These are phyloP conservation scores for Pseudococcus viburni DNA, from an alignment of 2,888 invertebrate genomes.

Conservation along the genomic window DNA sequence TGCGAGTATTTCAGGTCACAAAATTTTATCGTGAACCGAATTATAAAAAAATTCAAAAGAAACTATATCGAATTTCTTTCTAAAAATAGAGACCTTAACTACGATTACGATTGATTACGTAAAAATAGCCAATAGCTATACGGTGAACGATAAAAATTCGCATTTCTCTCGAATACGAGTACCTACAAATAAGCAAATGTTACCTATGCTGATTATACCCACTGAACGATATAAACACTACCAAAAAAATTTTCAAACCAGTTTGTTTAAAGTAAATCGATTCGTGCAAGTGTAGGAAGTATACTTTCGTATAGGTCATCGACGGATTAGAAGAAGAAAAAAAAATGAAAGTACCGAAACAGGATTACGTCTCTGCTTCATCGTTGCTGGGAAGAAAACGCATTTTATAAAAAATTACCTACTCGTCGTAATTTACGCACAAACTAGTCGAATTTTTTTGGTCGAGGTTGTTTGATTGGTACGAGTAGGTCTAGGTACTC, in stretches of 20 bases:
- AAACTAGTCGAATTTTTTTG: not conserved
- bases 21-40: no score
- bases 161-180: not conserved
- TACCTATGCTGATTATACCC: slow-evolving; percentile 9
- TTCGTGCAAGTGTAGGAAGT: slow-evolving; percentile 34
- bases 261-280: slow-evolving; percentile 36
- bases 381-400: not conserved
- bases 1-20: no score
- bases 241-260: slow-evolving; percentile 42
- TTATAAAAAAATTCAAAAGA: no score
- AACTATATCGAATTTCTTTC: no score
- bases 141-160: slow-evolving; percentile 6
- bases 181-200: not conserved
- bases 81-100: no score
- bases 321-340: not conserved
- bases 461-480: not conserved
- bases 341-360: slow-evolving; percentile 42
- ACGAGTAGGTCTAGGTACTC: not conserved
- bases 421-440: no score
- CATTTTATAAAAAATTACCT: not conserved
- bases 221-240: slow-evolving; percentile 38
- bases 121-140: not conserved
- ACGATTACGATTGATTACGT: slow-evolving; percentile 27
- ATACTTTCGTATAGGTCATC: slow-evolving; percentile 4
- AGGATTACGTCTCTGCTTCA: not conserved